phyloP scores from a whole-genome alignment of 2,888 invertebrate species.

The Nasonia oneida region DNA sequence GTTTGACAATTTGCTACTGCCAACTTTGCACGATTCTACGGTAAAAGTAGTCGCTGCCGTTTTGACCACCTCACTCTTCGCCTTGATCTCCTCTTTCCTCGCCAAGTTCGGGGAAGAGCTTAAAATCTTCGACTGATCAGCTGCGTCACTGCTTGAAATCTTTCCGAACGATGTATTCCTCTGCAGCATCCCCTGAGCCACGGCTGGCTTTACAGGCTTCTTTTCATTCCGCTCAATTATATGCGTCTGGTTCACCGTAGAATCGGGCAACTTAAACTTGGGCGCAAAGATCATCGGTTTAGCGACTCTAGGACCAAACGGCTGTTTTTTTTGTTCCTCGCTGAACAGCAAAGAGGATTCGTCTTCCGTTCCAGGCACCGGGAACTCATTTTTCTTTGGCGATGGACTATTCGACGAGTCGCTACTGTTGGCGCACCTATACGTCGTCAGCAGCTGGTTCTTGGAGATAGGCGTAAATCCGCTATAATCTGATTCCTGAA shows the following conservation, averaged over 20 bases:
- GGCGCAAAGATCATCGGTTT: conserved; percentile 62
- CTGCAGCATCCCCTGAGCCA: not conserved
- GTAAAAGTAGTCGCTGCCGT: not conserved
- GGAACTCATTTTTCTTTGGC: conserved; percentile 43
- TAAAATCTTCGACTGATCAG: conserved; percentile 47
- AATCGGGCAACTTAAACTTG: conserved; percentile 62
- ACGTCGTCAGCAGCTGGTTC: conserved; percentile 57
- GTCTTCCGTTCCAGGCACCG: not conserved
- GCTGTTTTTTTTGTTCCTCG: not conserved
- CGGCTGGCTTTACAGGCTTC: not conserved
- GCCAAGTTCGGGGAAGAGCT: conserved; percentile 42
- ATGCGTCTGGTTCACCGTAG: conserved; percentile 19
- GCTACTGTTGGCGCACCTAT: conserved; percentile 63
- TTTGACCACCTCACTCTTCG: not conserved
- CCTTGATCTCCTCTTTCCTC: not conserved
- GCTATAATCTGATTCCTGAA: conserved; percentile 38
- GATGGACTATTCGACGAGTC: conserved; percentile 58
- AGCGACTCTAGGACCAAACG: not conserved
- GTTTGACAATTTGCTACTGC: conserved; percentile 1
- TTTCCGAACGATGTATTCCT: not conserved
- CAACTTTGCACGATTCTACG: not conserved
- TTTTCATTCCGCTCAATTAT: not conserved
- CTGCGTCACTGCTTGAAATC: not conserved
- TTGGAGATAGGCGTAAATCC: conserved; percentile 24
- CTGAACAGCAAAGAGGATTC: not conserved